These are phyloP conservation scores for Chiloscyllium plagiosum DNA, from an alignment of 2,113 vertebrate genomes.

Conservation along the genomic window DNA sequence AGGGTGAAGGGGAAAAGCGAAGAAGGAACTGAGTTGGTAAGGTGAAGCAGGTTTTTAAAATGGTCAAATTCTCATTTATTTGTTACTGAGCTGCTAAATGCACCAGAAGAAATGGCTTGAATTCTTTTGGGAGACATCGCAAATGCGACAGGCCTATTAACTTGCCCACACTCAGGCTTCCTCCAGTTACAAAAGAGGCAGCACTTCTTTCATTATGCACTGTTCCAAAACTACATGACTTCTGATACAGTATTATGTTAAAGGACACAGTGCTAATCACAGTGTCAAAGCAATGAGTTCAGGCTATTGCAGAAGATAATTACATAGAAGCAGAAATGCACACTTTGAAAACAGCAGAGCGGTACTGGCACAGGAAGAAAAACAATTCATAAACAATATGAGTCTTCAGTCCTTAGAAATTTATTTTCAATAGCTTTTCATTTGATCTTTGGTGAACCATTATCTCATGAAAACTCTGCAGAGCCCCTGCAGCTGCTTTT, in stretches of 20 bases:
- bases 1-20: background rate
- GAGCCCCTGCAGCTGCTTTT: background rate
- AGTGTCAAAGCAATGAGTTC: background rate
- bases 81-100: background rate
- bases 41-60: background rate
- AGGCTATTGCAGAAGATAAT: background rate
- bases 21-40: too few relatives aligned
- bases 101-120: background rate
- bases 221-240: background rate
- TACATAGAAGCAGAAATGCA: background rate
- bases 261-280: background rate
- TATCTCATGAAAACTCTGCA: background rate
- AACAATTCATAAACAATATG: background rate
- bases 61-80: background rate
- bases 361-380: background rate
- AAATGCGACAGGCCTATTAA: too few relatives aligned
- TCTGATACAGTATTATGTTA: background rate
- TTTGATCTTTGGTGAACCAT: background rate
- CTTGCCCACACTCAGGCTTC: background rate
- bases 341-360: background rate
- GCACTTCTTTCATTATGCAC: background rate
- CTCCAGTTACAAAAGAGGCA: background rate
- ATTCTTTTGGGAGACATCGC: background rate
- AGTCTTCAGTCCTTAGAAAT: background rate
- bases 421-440: conserved; percentile 2